Evolutionary conservation across 1,140 invertebrate species (phyloP), one percentile per base, ranked within the genome.

Genomic region (Drosophila ananassae): DNA sequence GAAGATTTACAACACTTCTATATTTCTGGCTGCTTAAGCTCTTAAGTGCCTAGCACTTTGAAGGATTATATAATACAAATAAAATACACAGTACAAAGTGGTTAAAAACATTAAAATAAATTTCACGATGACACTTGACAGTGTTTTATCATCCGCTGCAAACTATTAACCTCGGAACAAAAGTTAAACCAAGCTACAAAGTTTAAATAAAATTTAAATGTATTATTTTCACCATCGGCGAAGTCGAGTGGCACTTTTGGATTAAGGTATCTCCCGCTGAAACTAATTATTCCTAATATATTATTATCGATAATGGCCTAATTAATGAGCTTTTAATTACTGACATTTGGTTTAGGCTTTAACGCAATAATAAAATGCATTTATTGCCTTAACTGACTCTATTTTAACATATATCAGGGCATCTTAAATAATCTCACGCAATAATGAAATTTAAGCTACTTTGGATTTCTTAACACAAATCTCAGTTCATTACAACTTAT

Each of bases 241-340:
- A 47, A 47, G 44, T 21, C 44, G 17, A 47, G 34, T 47, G 44
- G 9, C 44, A 47, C 17, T 24, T 47, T 47, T 47, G 44, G 17
- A 22, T 47, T 47, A 22, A 44, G 13, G 34, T n/a, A 44, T 44
- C 21, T 21, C 41, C 13, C 13, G 41, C 41, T 44, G 10, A 24
- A 37, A 47, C 44, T 47, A 47, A 22, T 47, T 22, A 47, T 47
- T 37, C 24, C 44, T 47, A 22, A 47, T 47, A 47, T 47, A 47
- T 47, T 47, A 47, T 24, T 22, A 9, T 22, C 21, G 44, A 10
- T 21, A 21, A 47, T 21, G 44, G 9, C 6, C 41, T 44, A 44
- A 47, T 47, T 47, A 47, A 47, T 47, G 44, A 47, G 21, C 21
- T 47, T 47, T 24, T 47, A 47, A 47, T 44, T 44, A 13, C 2